These are phyloP conservation scores for Invenusta paracnida DNA, from an alignment of 2,888 invertebrate genomes.

Conservation along the genomic window DNA sequence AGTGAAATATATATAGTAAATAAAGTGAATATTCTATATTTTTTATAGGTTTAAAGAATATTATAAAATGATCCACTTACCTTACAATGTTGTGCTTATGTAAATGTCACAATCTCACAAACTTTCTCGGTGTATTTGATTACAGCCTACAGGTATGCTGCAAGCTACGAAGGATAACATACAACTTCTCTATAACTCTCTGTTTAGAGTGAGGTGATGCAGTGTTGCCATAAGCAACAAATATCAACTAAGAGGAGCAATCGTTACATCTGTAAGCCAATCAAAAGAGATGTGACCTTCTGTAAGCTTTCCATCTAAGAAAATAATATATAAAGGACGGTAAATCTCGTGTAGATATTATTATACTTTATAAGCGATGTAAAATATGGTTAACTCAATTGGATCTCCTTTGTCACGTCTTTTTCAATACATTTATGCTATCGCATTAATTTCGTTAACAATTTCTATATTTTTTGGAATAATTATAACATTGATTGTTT, in stretches of 20 bases:
- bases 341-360: too few relatives aligned
- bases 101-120: too few relatives aligned
- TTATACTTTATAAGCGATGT: too few relatives aligned
- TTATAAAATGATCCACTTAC: too few relatives aligned
- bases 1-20: too few relatives aligned
- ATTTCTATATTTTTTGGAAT: background rate
- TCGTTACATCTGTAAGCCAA: background rate
- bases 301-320: background rate
- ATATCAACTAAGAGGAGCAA: background rate
- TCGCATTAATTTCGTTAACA: background rate
- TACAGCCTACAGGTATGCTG: too few relatives aligned
- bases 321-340: background rate
- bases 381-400: background rate
- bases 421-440: slow-evolving; percentile 5
- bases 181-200: too few relatives aligned
- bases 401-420: background rate
- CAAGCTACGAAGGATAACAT: too few relatives aligned
- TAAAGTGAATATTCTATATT: too few relatives aligned
- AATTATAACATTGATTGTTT: background rate
- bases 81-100: too few relatives aligned
- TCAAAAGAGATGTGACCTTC: background rate
- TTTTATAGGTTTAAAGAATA: too few relatives aligned
- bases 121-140: too few relatives aligned
- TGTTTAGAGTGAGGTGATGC: background rate
- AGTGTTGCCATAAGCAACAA: background rate